Percentiles rank a stretch among this genome's conserved stretches.
These are phyloP conservation scores for Lumbricus terrestris DNA, from an alignment of 2,888 invertebrate genomes.

Conservation along the genomic window DNA sequence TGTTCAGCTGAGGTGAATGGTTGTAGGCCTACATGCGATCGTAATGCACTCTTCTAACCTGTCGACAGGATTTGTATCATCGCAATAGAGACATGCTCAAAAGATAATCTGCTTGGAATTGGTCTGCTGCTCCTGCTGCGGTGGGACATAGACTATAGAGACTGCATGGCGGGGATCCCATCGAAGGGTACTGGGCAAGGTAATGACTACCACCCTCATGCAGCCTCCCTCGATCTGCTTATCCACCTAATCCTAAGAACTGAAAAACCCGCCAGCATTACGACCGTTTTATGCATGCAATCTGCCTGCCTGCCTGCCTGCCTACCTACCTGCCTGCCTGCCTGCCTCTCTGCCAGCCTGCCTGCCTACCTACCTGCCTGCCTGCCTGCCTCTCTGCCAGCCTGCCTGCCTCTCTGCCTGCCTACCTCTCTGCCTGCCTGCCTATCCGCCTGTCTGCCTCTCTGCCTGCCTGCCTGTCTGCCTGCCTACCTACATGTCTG, in stretches of 20 bases:
- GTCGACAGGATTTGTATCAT: not conserved
- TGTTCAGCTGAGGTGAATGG: not conserved
- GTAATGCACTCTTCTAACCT: not conserved
- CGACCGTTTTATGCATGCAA: not conserved
- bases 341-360: too few relatives aligned
- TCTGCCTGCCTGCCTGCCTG: too few relatives aligned
- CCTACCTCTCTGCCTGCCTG: too few relatives aligned
- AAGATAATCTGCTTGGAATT: not conserved
- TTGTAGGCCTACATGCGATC: not conserved
- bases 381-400: too few relatives aligned
- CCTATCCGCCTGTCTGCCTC: too few relatives aligned
- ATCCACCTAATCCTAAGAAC: not conserved
- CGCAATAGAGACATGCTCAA: not conserved
- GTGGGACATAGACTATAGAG: too few relatives aligned
- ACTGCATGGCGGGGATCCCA: too few relatives aligned
- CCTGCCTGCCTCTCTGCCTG: too few relatives aligned
- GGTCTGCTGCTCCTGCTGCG: not conserved
- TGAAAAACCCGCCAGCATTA: not conserved
- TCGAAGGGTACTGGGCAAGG: not conserved
- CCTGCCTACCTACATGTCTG: too few relatives aligned
- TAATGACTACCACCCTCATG: not conserved
- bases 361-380: too few relatives aligned
- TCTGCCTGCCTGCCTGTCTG: too few relatives aligned
- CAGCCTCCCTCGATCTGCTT: not conserved
- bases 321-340: too few relatives aligned